A percentile compares a stretch with the other conserved stretches of the same genome.
These are phyloP conservation scores for Cephalopachus bancanus DNA, from an alignment of 2,797 vertebrate genomes.

Conservation along the genomic window DNA sequence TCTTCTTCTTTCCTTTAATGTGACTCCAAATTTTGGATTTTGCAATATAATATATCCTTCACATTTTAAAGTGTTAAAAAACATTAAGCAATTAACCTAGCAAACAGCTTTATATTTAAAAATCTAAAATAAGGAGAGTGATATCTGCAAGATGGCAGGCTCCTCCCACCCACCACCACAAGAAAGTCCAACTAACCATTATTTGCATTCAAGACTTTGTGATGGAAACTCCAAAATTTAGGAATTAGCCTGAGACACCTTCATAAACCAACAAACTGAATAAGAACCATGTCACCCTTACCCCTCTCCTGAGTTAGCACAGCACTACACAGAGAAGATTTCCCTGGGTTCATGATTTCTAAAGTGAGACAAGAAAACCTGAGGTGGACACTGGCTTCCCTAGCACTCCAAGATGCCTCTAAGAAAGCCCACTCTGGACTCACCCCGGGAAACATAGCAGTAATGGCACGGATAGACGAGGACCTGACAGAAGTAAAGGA, in stretches of 20 bases:
- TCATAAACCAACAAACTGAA: neutral
- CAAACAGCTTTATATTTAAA: neutral
- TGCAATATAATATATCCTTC: neutral
- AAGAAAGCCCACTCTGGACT: neutral
- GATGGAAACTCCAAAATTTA: neutral
- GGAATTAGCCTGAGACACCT: neutral
- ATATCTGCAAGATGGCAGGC: neutral
- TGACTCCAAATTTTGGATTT: neutral
- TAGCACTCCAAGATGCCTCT: neutral
- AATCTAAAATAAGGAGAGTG: neutral
- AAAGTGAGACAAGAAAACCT: neutral
- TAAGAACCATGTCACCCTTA: neutral
- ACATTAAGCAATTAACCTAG: neutral
- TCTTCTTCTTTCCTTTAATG: neutral
- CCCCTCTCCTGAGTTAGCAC: neutral
- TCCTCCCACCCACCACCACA: neutral
- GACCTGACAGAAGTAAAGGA: neutral
- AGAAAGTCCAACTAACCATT: neutral
- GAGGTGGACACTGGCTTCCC: neutral
- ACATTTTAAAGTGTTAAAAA: neutral
- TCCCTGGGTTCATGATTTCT: neutral
- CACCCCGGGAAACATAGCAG: no score
- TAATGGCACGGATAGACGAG: neutral
- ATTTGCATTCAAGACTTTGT: neutral
- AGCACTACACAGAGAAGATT: neutral